A percentile compares a stretch with the other conserved stretches of the same genome.
These are phyloP conservation scores for Xanthostigma xanthostigma DNA, from an alignment of 2,888 invertebrate species.

Conservation along the genomic window DNA sequence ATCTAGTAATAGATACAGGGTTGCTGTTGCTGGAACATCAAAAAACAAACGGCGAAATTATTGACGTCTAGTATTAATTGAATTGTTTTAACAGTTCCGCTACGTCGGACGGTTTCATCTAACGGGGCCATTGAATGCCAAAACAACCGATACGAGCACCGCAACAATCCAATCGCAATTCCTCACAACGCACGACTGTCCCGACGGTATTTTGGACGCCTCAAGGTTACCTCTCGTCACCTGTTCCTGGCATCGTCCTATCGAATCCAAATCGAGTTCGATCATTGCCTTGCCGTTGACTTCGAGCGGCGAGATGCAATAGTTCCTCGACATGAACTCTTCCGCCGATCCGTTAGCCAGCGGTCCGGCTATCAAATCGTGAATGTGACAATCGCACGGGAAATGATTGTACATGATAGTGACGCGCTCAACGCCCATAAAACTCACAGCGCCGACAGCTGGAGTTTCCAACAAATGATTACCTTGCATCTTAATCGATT, in stretches of 20 bases:
- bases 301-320: slow-evolving; percentile 73
- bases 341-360: slow-evolving; percentile 49
- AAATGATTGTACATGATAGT: slow-evolving; percentile 67
- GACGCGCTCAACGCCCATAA: slow-evolving; percentile 55
- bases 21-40: no score
- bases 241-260: slow-evolving; percentile 53
- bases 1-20: no score
- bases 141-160: no score
- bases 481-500: slow-evolving; percentile 57
- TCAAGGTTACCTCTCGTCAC: slow-evolving; percentile 49
- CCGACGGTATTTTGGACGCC: slow-evolving; percentile 27
- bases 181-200: slow-evolving; percentile 3
- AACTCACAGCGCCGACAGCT: slow-evolving; percentile 45
- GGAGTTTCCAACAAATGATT: slow-evolving; percentile 74
- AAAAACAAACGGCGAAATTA: no score
- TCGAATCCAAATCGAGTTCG: slow-evolving; percentile 45
- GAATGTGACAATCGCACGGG: slow-evolving; percentile 75
- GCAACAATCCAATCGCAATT: no score
- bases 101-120: background rate
- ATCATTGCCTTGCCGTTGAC: slow-evolving; percentile 65
- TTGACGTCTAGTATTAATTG: no score
- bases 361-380: slow-evolving; percentile 60
- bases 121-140: background rate
- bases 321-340: slow-evolving; percentile 60
- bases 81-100: no score